These are phyloP conservation scores for Diarsia brunnea DNA, from an alignment of 2,888 invertebrate genomes.

Conservation along the genomic window DNA sequence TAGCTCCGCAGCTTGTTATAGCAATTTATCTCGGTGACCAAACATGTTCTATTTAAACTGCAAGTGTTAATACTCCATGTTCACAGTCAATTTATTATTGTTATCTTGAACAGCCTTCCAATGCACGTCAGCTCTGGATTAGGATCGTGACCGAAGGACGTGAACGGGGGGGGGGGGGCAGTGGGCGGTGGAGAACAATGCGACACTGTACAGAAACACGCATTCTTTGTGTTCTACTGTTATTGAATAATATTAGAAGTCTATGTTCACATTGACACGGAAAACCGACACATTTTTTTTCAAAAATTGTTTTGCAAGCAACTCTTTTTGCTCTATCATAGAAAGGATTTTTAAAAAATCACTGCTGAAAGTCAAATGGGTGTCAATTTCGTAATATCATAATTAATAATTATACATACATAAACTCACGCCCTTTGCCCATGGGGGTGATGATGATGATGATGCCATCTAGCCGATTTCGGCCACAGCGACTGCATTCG, in stretches of 20 bases:
- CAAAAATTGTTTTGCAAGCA: neutral
- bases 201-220: slow-evolving; percentile 54
- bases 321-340: neutral
- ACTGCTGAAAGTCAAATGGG: neutral
- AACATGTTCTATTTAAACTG: neutral
- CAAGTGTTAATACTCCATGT: slow-evolving; percentile 9
- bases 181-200: slow-evolving; percentile 50
- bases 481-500: no score
- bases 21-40: neutral
- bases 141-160: slow-evolving; percentile 63
- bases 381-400: no score
- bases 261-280: neutral
- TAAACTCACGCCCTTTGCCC: no score
- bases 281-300: neutral
- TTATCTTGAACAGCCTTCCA: slow-evolving; percentile 37
- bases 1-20: neutral
- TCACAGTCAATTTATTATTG: slow-evolving; percentile 25
- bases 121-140: slow-evolving; percentile 48
- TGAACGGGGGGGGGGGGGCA: neutral
- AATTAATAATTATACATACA: no score
- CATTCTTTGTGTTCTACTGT: slow-evolving; percentile 17
- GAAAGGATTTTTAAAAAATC: neutral
- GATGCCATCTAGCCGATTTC: no score
- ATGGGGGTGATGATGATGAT: no score
- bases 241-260: slow-evolving; percentile 4